Evolutionary conservation across 1,140 invertebrate genomes (phyloP), one percentile per base, ranked within the genome.

Genomic region (Nasonia longicornis): DNA sequence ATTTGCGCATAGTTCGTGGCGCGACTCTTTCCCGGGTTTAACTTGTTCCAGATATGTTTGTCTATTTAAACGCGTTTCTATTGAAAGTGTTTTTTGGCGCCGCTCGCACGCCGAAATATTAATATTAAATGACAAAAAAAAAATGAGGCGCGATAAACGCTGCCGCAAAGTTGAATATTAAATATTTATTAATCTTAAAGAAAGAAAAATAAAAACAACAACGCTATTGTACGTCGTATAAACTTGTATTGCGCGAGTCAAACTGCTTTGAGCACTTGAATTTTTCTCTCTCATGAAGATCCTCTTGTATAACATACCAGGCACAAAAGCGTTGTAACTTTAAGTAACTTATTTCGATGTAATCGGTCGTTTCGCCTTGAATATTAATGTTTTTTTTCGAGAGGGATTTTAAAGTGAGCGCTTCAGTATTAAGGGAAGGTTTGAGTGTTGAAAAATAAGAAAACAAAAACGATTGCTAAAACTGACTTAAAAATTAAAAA

Each of bases 351-450:
- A 75, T 80, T 79, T 80, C 6, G 22, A 71, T 72, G 69, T 31
- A 58, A 58, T 58, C 52, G 38, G 42, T 52, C 35, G 69, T 67
- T 80, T 6, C 45, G 31, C 52, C 38, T 16, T 63, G 29, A 67
- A 67, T 26, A 75, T 48, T 76, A 52, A 67, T 69, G 3, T 66
- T 26, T 82, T n/a, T 42, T 22, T 31, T 72, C 42, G 3, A 66
- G 52, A 80, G 42, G 71, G n/a, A 64, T 72, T 35, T 42, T 64
- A n/a, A 77, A n/a, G 3, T 72, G 69, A 16, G 80, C 63, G 75
- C 75, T 73, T 72, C 80, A 82, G 75, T 82, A 82, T 82, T 82
- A 82, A 64, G 66, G 64, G 58, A 70, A 76, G 16, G 12, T 69
- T 80, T 70, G 29, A 67, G 38, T 35, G 73, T 73, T 83, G 52